Base-by-base conservation (phyloP, 2,888 invertebrate species). In the Agriotes lineatus region DNA sequence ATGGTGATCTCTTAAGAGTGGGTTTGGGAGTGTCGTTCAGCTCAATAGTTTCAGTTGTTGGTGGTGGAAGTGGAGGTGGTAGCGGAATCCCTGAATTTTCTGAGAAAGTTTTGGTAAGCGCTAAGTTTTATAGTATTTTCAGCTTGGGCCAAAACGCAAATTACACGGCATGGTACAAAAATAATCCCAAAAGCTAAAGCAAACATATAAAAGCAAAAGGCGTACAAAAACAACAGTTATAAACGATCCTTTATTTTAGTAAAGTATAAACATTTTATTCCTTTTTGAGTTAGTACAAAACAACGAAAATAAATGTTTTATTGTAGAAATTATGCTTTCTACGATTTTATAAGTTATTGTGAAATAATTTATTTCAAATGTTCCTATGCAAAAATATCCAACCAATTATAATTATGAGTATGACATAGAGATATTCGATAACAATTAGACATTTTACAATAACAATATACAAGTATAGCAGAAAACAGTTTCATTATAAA, bases 1-100 rank as follows among this genome's bases (percentile, higher is more conserved):
- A 75, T 54, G 61, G 81, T 84, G 85, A 75, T 85, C 86, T 85
- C 71, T 86, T 86, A 72, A 86, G 80, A 56, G 86, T 84, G 73
- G 83, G 58, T 42, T 80, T 81, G 60, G 80, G 76, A 22, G 78
- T 70, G 5, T 81, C 78, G 5, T 84, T 82, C 10, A 85, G 78
- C 4, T 81, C 76, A 16, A 84, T 84, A 1, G 84, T 81, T 25
- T 81, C 79, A 4, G 82, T 80, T 2, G 80, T 80, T 1, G 83
- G 82, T 9, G 79, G 79, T 16, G 84, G 81, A 16, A 85, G 82
- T 1, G 85, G 85, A 69, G 85, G 84, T 20, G 85, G 84, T 7
- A 82, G 84, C 75, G 75, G 57, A 22, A 30, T 83, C 14, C 54
- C 45, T 50, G 30, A 3, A 35, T 50, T 16, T 50, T 71, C 67